A percentile compares a stretch with the other conserved stretches of the same genome.
phyloP scores from a whole-genome alignment of 2,797 vertebrate genomes.

The Diglossa cyanea region DNA sequence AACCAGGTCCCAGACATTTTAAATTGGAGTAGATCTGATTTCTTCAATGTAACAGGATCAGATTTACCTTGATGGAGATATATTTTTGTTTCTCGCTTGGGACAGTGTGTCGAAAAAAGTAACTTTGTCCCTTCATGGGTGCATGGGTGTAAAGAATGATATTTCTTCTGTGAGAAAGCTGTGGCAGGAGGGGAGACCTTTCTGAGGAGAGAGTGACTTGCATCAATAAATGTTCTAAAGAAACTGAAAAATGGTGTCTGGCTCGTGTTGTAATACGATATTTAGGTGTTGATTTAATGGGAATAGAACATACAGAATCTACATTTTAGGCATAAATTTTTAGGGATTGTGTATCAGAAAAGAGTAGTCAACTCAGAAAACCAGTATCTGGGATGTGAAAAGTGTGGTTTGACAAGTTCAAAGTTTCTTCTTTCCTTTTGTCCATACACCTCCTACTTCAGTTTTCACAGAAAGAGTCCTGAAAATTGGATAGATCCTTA shows the following conservation, averaged over 20 bases:
- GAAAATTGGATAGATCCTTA: neutral
- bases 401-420: neutral
- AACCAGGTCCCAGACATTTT: neutral
- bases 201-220: neutral
- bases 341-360: neutral
- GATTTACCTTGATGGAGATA: neutral
- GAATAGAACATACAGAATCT: neutral
- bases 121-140: neutral
- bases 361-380: neutral
- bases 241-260: neutral
- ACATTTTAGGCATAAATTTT: neutral
- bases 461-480: neutral
- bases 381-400: neutral
- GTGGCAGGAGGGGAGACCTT: neutral
- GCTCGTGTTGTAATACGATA: neutral
- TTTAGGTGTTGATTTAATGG: neutral
- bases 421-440: neutral
- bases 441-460: accelerated
- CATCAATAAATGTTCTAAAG: neutral
- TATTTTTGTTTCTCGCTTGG: neutral
- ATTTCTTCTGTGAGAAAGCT: neutral
- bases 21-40: neutral
- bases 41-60: neutral
- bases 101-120: neutral
- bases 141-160: neutral